Evolutionary conservation across 1,140 invertebrate species (phyloP).

Genomic region (Dysdera silvatica): DNA sequence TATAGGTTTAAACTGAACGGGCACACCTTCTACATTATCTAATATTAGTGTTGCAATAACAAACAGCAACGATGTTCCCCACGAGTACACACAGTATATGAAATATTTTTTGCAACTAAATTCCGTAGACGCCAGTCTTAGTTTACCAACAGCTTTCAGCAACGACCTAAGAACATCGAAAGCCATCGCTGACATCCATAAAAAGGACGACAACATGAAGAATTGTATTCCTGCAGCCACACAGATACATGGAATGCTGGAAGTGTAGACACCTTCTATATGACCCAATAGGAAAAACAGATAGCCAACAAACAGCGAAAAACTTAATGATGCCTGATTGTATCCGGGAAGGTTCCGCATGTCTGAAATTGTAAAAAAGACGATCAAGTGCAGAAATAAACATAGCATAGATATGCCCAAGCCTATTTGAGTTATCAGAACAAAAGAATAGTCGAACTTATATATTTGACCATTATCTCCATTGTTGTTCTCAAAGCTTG

Average conservation of each 20-base stretch:
- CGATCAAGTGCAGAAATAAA: constrained; percentile 46
- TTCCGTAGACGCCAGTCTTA: constrained; percentile 44
- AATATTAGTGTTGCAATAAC: constrained; percentile 46
- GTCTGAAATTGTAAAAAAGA: constrained; percentile 45
- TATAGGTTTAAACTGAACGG: constrained; percentile 41
- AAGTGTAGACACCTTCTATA: background rate
- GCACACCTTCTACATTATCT: constrained; percentile 38
- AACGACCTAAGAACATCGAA: constrained; percentile 89
- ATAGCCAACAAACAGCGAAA: constrained; percentile 44
- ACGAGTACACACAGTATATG: constrained; percentile 50
- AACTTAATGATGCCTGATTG: constrained; percentile 48
- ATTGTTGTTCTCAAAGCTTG: no score
- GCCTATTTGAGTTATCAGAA: constrained; percentile 45
- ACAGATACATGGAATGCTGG: constrained; percentile 40
- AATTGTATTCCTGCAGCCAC: constrained; percentile 79
- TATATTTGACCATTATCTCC: no score
- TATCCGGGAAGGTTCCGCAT: no score
- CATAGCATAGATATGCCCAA: constrained; percentile 48
- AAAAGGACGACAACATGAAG: constrained; percentile 86
- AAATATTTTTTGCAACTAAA: constrained; percentile 44
- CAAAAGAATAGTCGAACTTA: no score
- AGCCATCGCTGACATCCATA: constrained; percentile 93
- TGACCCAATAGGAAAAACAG: constrained; percentile 45
- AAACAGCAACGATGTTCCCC: constrained; percentile 49
- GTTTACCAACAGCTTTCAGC: constrained; percentile 45